Conservation (phyloP, 2,113 vertebrate species). For the Nycticebus coucang region DNA sequence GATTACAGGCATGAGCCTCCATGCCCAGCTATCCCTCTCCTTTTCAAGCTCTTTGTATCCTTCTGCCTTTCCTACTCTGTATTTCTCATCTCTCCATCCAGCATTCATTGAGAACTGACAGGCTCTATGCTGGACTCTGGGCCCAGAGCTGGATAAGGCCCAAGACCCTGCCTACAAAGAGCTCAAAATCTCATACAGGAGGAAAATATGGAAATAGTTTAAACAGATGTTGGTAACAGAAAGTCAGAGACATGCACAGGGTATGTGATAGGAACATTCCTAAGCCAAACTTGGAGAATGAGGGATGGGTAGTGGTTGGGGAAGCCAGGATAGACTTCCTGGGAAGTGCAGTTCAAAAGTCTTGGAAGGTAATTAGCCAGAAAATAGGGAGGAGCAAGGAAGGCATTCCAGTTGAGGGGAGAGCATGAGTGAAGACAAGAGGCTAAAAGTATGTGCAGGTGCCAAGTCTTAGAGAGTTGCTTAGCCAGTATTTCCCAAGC, state of each 20-base stretch:
- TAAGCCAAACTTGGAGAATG: background rate
- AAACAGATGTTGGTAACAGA: background rate
- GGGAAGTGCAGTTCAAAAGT: background rate
- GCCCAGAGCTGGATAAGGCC: background rate
- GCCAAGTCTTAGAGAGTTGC: background rate
- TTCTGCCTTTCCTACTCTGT: background rate
- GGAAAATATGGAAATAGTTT: constrained; percentile 1
- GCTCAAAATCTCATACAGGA: background rate
- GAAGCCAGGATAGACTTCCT: background rate
- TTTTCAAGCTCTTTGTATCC: background rate
- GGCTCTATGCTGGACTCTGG: background rate
- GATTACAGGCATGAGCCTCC: too few relatives aligned
- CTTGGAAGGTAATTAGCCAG: background rate
- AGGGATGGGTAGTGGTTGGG: background rate
- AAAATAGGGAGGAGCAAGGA: background rate
- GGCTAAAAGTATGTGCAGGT: background rate
- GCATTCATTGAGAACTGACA: background rate
- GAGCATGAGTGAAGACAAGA: background rate
- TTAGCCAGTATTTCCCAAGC: background rate
- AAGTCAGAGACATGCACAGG: background rate
- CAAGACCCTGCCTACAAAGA: background rate
- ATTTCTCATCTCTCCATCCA: background rate
- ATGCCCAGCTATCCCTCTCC: background rate
- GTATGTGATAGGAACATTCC: background rate
- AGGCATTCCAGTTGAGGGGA: background rate